phyloP scores from a whole-genome alignment of 2,797 vertebrate species.

The Sebastes diaconus region DNA sequence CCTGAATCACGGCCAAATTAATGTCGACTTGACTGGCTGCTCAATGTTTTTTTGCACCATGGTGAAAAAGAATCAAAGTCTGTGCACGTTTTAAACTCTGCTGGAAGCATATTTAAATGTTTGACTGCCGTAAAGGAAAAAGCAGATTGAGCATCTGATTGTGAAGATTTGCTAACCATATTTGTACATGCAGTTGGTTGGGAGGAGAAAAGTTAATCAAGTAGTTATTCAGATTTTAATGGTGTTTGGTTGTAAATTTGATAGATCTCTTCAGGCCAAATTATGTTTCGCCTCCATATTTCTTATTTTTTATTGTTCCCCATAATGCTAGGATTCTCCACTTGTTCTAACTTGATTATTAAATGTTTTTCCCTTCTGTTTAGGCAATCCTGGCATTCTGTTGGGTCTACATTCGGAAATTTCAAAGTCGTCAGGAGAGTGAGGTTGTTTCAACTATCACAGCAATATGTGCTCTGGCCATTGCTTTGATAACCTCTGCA shows the following conservation, averaged over 20 bases:
- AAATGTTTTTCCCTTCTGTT: slow-evolving; percentile 17
- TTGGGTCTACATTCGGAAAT: slow-evolving; percentile 97
- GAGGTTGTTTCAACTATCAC: slow-evolving; percentile 97
- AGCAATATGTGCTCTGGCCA: slow-evolving; percentile 93
- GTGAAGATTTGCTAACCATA: neutral
- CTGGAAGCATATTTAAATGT: neutral
- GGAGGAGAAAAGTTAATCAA: neutral
- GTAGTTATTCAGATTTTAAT: neutral
- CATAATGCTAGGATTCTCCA: neutral
- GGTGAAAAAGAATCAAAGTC: neutral
- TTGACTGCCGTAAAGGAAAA: neutral
- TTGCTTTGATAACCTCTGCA: slow-evolving; percentile 95
- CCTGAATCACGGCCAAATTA: neutral
- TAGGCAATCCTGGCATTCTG: slow-evolving; percentile 94
- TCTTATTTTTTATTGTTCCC: neutral
- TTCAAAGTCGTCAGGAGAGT: slow-evolving; percentile 96
- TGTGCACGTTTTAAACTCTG: neutral
- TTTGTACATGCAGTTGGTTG: neutral
- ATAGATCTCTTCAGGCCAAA: neutral
- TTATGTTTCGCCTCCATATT: neutral
- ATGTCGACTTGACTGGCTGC: neutral
- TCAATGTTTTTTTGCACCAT: neutral
- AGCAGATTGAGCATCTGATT: neutral
- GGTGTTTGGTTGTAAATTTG: neutral
- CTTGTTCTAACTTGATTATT: neutral